Base-by-base conservation (phyloP, 2,113 vertebrate genomes). In the Mus spicilegus region DNA sequence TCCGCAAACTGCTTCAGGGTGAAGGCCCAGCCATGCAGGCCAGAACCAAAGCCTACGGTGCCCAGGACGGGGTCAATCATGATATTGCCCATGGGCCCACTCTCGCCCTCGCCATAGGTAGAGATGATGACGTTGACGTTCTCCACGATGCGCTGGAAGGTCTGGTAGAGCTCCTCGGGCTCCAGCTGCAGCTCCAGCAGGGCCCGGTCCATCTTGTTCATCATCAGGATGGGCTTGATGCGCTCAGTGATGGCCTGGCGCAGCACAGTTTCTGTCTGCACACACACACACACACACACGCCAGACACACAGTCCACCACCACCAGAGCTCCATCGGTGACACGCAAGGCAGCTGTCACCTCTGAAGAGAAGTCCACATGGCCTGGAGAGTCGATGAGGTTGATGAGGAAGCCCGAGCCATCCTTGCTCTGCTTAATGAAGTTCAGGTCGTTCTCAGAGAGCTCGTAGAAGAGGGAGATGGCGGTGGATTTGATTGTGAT, bases 201-300 rank as follows among this genome's bases (percentile, higher is more conserved):
- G 0, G 99, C 99, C 5, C 99, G 98, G 98, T 99, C 99, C 99
- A 99, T 99, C 98, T 99, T 99, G 98, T 99, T 99, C 99, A 99
- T 99, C 99, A 99, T 99, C 96, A 99, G 98, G 19, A 99, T 99
- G 0, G 99, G 99, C 94, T 99, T 99, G 98, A 99, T 99, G 42
- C 99, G 99, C 98, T 99, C 99, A 0, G 99, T 99, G 30, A 99
- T 99, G 87, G 99, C 99, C 98, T 99, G 99, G 39, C 99, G 99
- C 92, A 99, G 99, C 97, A 99, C 99, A 0, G 99, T 99, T 98
- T 99, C 99, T 0, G 99, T 99, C 98, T 99, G 99, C 93, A 99
- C 99, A n/a, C n/a, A n/a, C n/a, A n/a, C n/a, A n/a, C n/a, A n/a
- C n/a, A n/a, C n/a, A n/a, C n/a, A n/a, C n/a, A n/a, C n/a, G n/a